Evolutionary conservation across 2,797 vertebrate genomes (phyloP), one percentile per base, ranked within the genome.

Genomic region (Muscicapa striata): DNA sequence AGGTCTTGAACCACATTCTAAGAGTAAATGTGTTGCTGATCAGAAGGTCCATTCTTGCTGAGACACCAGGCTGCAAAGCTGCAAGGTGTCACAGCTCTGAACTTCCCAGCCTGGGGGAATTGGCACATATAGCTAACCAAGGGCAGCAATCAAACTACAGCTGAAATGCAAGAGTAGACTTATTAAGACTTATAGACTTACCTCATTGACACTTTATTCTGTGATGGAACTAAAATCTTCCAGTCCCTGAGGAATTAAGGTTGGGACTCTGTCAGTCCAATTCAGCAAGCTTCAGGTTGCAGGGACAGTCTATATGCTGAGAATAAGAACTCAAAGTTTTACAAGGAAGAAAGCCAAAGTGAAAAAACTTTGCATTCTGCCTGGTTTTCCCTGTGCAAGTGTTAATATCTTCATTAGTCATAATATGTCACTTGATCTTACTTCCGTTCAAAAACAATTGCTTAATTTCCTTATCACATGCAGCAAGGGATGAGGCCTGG

Each of bases 321-420:
- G 6, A 83, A 46, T 46, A 70, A 70, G 49, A 58, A 16, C 2
- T 4, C 66, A 34, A 91, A 54, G 26, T 41, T 88, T 88, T 36
- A 66, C 22, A 66, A 34, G 14, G 34, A 54, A 70, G 16, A n/a
- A 45, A 88, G 57, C 4, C 49, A 29, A 84, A 58, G 74, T n/a
- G 34, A 58, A 61, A 85, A 32, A 27, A 5, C 41, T 87, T 89
- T 84, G 4, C 40, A 61, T 83, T 85, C n/a, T 70, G 23, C n/a
- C 85, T n/a, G 13, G 7, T 70, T 26, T 6, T 70, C 23, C 64
- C 66, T 43, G 24, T 48, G 48, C 29, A 83, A 68, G 21, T 62
- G 24, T 77, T 91, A 89, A 13, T 91, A 76, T 54, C 83, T 87
- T 92, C 61, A 90, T 95, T 91, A 92, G 61, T 74, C 69, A 49